A percentile compares a stretch with the other conserved stretches of the same genome.
Evolutionary conservation across 2,113 vertebrate genomes (phyloP).

Genomic region (Illadopsis cleaveri): DNA sequence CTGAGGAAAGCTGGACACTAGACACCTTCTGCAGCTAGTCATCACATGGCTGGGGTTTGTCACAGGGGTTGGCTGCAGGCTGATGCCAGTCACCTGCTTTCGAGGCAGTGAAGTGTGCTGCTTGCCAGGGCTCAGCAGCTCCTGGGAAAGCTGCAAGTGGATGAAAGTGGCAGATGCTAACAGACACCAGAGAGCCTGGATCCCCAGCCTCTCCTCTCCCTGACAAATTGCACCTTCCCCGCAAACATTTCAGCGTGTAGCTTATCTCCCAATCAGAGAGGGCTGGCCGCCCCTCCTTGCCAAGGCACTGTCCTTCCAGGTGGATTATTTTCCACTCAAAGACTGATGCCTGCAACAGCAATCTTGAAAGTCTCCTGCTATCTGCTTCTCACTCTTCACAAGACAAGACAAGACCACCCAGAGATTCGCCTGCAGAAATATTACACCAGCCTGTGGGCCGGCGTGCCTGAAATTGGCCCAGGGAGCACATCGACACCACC

Average conservation of each 20-base stretch:
- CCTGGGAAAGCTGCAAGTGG: constrained; percentile 3
- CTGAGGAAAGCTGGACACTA: constrained; percentile 46
- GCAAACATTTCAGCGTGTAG: background rate
- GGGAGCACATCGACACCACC: constrained; percentile 18
- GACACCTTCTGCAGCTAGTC: constrained; percentile 42
- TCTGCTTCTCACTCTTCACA: constrained; percentile 69
- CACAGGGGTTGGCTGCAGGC: background rate
- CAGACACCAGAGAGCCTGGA: background rate
- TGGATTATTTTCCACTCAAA: constrained; percentile 71
- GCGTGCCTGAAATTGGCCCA: constrained; percentile 42
- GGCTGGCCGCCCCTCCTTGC: background rate
- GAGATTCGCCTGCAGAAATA: constrained; percentile 66
- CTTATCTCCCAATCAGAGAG: constrained; percentile 3
- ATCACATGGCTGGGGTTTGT: constrained; percentile 44
- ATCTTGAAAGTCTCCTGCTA: constrained; percentile 70
- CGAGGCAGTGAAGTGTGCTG: background rate
- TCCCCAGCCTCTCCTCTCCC: background rate
- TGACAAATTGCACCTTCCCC: constrained; percentile 44
- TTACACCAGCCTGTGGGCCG: constrained; percentile 38
- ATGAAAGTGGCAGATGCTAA: constrained; percentile 31
- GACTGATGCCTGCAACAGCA: constrained; percentile 57
- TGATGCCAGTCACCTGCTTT: constrained; percentile 24
- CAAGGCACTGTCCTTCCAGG: constrained; percentile 48
- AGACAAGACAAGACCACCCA: constrained; percentile 79
- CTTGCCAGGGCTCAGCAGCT: background rate